Base-by-base conservation (phyloP, 2,797 vertebrate species). In the Anguilla pacifica region DNA sequence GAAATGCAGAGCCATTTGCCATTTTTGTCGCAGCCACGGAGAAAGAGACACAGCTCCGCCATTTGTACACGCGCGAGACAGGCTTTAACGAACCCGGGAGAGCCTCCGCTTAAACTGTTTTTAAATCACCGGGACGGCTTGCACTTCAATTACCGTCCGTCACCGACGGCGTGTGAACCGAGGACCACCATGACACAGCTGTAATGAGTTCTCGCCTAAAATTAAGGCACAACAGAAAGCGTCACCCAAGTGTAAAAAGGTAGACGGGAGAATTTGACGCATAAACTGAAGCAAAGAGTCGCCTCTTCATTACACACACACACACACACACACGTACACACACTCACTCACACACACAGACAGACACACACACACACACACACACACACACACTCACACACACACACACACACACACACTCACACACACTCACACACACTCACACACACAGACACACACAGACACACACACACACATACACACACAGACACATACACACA, bases 171-270 rank as follows among this genome's bases (percentile, higher is more conserved):
- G 15, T n/a, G n/a, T n/a, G 46, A 49, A 22, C 22, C 51, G 46
- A n/a, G 9, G 79, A n/a, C 22, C 22, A 25, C 35, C 10, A 51
- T 51, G 79, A 46, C 19, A 7, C 39, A 3, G 43, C 74, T 6
- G 35, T 77, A 77, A 77, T 77, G 79, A 82, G 79, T 51, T 82
- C 79, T 25, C 6, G 79, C 35, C 46, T 49, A 82, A 49, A 82
- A 51, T 51, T 6, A 82, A 82, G 79, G 79, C 6, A 13, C 79
- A 19, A n/a, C 6, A 51, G 46, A 51, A 46, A 22, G 22, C 51
- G 43, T 51, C 79, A 17, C 46, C 43, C 79, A 82, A 51, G 79
- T 10, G 46, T 82, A 82, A 82, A 82, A 22, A 82, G 46, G 46
- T 46, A 82, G 79, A 82, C 25, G 25, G 25, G 25, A 15, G 46